Evolutionary conservation across 2,113 vertebrate genomes (phyloP), one percentile per base, ranked within the genome.

Genomic region (Panthera leo): DNA sequence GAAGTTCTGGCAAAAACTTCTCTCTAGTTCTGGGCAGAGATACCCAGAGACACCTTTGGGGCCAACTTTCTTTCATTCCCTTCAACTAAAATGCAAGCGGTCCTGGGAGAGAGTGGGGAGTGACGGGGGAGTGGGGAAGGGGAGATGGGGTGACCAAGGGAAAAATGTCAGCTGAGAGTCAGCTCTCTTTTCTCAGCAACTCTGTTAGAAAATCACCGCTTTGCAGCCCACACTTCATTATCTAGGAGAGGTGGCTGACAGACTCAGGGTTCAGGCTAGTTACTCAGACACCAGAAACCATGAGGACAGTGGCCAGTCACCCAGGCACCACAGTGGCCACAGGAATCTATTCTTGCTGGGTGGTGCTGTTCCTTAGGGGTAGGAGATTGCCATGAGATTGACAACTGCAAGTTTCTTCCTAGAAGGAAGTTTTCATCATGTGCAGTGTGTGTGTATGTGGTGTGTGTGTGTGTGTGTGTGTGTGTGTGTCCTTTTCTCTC

Each of bases 51-150:
- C 85, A 96, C 76, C 88, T 97, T 67, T 85, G 85, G 78, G 90
- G 88, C 96, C 94, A 97, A 96, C 92, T 97, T 97, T 90, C 92
- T 98, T 97, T 98, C 94, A 19, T 78, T 84, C 67, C 65, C 29
- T 78, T 82, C 70, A 71, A 48, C 48, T 91, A 63, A 94, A 88
- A 95, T 25, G 51, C 65, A 96, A 53, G 67, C 80, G 9, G n/a
- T 92, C 86, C 36, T 88, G 79, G 68, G 92, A 86, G 68, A 91
- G 4, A 63, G 45, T 11, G 34, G 67, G 86, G 79, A 87, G 48
- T 9, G 55, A 76, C 51, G 61, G 63, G 70, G 21, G 8, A 2
- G 19, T 4, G 2, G 13, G 29, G 25, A 5, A 29, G 7, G 11
- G 2, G 12, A 12, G 12, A 2, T 1, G 27, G 34, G 34, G 23